Conservation (phyloP, 2,113 vertebrate genomes). For the Myiozetetes cayanensis region DNA sequence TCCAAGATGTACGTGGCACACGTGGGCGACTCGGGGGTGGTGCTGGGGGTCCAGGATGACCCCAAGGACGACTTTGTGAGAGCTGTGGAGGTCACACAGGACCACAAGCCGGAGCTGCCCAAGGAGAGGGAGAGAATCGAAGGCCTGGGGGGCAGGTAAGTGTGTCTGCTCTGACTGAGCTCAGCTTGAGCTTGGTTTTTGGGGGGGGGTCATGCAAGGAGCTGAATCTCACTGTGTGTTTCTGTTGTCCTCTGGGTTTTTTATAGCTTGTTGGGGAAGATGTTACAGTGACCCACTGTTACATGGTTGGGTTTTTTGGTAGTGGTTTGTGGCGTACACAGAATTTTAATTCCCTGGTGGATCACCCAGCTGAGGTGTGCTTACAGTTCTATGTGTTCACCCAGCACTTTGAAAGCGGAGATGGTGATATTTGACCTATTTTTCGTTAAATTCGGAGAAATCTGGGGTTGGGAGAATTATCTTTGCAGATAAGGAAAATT, state of each 20-base stretch:
- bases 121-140: slow-evolving; percentile 95
- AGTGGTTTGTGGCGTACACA: background rate
- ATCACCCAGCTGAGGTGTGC: background rate
- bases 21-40: slow-evolving; percentile 94
- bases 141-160: slow-evolving; percentile 93
- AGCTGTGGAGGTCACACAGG: slow-evolving; percentile 95
- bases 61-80: slow-evolving; percentile 85
- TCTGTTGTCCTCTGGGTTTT: background rate
- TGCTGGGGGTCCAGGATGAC: slow-evolving; percentile 90
- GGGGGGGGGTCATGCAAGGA: background rate
- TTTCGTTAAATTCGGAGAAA: background rate
- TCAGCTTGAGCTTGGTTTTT: background rate
- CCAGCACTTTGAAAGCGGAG: background rate
- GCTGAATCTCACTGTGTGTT: background rate
- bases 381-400: background rate
- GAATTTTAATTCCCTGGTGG: background rate
- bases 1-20: slow-evolving; percentile 95
- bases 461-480: background rate
- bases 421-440: background rate
- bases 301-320: background rate
- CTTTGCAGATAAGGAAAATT: background rate
- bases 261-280: background rate
- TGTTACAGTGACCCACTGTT: background rate
- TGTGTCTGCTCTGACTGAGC: background rate
- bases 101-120: slow-evolving; percentile 96